Conservation (phyloP, 2,888 invertebrate genomes). For the Drosophila neonasuta region DNA sequence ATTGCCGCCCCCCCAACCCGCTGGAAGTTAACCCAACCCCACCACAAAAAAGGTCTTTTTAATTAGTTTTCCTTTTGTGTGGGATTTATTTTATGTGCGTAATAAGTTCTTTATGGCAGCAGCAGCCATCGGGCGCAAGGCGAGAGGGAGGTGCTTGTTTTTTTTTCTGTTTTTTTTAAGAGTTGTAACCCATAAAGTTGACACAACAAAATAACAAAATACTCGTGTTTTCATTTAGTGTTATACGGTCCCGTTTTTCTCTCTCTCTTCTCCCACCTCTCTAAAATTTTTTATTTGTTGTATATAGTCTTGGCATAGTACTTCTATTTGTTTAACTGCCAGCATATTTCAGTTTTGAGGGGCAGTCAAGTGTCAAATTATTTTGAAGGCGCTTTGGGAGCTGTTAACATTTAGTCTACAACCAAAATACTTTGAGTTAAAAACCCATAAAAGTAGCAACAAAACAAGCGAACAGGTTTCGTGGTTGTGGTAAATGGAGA, state of each 20-base stretch:
- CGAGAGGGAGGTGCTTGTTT: slow-evolving; percentile 6
- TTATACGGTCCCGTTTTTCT: slow-evolving; percentile 12
- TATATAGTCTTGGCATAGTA: slow-evolving; percentile 15
- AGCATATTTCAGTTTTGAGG: slow-evolving; percentile 28
- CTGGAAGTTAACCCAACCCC: neutral
- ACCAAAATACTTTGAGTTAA: slow-evolving; percentile 25
- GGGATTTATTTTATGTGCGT: slow-evolving; percentile 69
- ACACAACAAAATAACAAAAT: slow-evolving; percentile 67
- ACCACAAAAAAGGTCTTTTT: slow-evolving; percentile 65
- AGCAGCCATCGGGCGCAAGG: slow-evolving; percentile 7
- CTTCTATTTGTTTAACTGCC: slow-evolving; percentile 29
- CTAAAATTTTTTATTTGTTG: neutral
- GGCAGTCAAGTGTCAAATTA: slow-evolving; percentile 76
- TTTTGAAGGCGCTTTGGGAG: slow-evolving; percentile 70
- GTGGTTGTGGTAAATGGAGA: neutral
- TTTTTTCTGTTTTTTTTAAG: slow-evolving; percentile 51
- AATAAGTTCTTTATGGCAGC: slow-evolving; percentile 56
- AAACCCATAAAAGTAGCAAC: slow-evolving; percentile 15
- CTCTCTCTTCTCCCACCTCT: neutral
- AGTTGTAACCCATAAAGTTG: slow-evolving; percentile 72
- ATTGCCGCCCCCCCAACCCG: slow-evolving; percentile 52
- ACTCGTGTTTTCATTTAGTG: slow-evolving; percentile 43
- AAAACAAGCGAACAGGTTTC: slow-evolving; percentile 4
- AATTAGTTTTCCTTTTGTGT: slow-evolving; percentile 71
- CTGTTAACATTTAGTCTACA: slow-evolving; percentile 61